Base-by-base conservation (phyloP, 2,113 vertebrate species). In the Xyrauchen texanus region DNA sequence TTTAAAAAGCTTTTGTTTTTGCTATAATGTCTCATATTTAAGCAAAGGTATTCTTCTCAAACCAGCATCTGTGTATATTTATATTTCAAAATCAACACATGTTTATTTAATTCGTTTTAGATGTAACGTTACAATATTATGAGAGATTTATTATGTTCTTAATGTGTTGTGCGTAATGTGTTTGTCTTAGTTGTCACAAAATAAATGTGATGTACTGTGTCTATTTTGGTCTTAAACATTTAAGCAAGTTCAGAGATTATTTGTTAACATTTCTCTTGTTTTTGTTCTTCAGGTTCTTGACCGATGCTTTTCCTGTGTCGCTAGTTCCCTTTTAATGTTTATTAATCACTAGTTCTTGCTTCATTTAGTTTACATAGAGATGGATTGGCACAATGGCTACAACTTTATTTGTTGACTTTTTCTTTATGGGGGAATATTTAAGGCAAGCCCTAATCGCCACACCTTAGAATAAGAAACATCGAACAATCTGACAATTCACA, bases 331-430 rank as follows among this genome's bases (percentile, higher is more conserved):
- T 8, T 52, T 34, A 34, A 1, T 34, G 21, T 34, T 34, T 34
- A 34, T 34, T 34, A 34, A 34, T 34, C 21, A 80, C 11, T 70
- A 62, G 67, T 67, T 9, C 58, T 74, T 34, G 21, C 45, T 51
- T 76, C 13, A 55, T 13, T 44, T 53, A 9, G n/a, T 76, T 52
- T 55, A 49, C 45, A 51, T 62, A 16, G 46, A 55, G 49, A 77
- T 85, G 78, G 80, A 86, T 65, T 77, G 78, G 82, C 55, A 65
- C 73, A 62, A 74, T 65, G 67, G 66, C 63, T 55, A 42, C 64
- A 75, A 21, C 49, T 76, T 82, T 74, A 15, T 76, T 75, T 70
- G 51, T 4, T 77, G 68, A 68, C 34, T 58, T 76, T 52, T 66
- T 62, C n/a, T 58, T 55, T 16, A 53, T 64, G 13, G 62, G 58